phyloP scores from a whole-genome alignment of 2,888 invertebrate genomes.

The Apodemia hepburni region DNA sequence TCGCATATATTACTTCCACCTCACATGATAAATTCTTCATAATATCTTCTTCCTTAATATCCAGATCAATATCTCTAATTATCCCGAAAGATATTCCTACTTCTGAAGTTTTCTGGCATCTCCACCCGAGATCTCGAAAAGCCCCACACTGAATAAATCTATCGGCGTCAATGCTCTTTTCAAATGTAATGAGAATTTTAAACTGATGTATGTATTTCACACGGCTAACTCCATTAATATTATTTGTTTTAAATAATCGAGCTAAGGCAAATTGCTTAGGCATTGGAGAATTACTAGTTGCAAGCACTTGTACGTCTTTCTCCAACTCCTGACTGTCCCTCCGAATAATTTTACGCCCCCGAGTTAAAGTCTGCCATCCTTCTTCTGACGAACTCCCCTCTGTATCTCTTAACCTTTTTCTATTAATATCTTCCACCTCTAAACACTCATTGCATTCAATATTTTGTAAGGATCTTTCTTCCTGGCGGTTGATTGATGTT shows the following conservation, averaged over 20 bases:
- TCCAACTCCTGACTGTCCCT: background rate
- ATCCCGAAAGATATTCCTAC: constrained; percentile 29
- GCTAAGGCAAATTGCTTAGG: constrained; percentile 16
- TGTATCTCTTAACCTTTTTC: background rate
- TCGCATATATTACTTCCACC: constrained; percentile 17
- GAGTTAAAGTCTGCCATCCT: background rate
- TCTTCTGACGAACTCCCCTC: background rate
- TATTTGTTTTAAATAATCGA: constrained; percentile 22
- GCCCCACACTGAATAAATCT: constrained; percentile 18
- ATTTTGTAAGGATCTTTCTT: background rate
- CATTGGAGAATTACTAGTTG: background rate
- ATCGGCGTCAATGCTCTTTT: constrained; percentile 16
- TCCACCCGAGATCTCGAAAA: constrained; percentile 24
- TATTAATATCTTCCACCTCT: background rate
- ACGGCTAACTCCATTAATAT: constrained; percentile 21
- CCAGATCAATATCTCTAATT: constrained; percentile 26
- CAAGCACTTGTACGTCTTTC: background rate
- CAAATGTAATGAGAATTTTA: constrained; percentile 27
- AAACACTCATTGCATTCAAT: background rate
- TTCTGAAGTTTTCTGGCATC: constrained; percentile 24
- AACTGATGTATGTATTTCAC: constrained; percentile 24
- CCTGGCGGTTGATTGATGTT: background rate
- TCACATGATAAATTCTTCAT: constrained; percentile 20
- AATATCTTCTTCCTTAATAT: constrained; percentile 25
- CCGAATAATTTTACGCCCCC: background rate